phyloP scores from a whole-genome alignment of 2,113 vertebrate genomes.

The Pristiophorus japonicus region DNA sequence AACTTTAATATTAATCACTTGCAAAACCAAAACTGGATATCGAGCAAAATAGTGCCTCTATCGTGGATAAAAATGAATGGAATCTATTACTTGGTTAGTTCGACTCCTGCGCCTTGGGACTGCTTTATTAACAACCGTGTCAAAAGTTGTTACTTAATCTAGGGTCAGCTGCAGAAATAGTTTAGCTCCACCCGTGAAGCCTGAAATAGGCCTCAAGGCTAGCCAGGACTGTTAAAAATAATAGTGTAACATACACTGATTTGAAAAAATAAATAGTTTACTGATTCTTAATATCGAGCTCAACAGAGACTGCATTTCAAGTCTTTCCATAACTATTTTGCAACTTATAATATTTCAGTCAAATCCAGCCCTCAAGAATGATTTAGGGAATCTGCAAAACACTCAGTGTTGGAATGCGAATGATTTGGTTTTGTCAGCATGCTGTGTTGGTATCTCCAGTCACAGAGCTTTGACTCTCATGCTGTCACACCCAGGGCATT shows the following conservation, averaged over 20 bases:
- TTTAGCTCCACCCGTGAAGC: constrained; percentile 16
- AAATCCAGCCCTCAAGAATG: background rate
- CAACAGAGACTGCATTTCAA: background rate
- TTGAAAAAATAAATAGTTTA: background rate
- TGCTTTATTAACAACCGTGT: background rate
- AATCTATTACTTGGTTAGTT: background rate
- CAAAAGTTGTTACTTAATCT: background rate
- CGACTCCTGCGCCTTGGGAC: background rate
- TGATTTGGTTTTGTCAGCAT: background rate
- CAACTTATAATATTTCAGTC: background rate
- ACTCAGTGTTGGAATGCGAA: background rate
- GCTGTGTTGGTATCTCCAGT: background rate
- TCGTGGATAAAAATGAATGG: background rate
- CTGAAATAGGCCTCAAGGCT: constrained; percentile 11
- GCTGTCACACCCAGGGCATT: background rate
- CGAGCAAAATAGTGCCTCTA: background rate
- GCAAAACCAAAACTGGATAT: background rate
- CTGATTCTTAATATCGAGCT: background rate
- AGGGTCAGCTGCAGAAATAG: constrained; percentile 6
- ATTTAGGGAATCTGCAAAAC: background rate
- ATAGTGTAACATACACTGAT: background rate
- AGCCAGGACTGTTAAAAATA: background rate
- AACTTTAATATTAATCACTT: background rate
- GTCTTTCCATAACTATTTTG: background rate
- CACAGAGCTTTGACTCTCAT: background rate